phyloP scores from a whole-genome alignment of 2,888 invertebrate genomes.

The Mimas tiliae region DNA sequence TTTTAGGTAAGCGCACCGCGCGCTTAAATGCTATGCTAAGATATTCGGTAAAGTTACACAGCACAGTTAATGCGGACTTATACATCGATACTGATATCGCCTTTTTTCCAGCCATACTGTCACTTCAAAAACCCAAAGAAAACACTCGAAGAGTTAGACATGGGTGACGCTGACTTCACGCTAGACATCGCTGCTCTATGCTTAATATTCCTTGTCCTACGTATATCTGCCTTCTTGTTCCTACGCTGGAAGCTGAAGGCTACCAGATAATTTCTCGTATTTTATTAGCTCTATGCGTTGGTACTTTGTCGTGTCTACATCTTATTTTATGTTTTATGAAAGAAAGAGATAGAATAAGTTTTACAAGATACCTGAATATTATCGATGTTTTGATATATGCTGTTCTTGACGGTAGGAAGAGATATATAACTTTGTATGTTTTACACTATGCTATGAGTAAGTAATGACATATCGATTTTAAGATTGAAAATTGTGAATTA shows the following conservation, averaged over 20 bases:
- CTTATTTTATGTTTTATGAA: constrained; percentile 12
- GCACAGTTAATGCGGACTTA: background rate
- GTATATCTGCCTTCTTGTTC: constrained; percentile 93
- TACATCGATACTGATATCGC: background rate
- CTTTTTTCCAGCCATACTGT: constrained; percentile 88
- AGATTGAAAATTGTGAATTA: too few relatives aligned
- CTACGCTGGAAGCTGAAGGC: constrained; percentile 94
- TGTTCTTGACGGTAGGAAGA: too few relatives aligned
- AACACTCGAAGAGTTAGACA: constrained; percentile 94
- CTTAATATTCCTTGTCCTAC: constrained; percentile 90
- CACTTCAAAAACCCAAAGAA: constrained; percentile 93
- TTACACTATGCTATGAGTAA: too few relatives aligned
- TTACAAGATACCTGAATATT: background rate
- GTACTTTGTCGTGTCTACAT: constrained; percentile 16
- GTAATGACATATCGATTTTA: too few relatives aligned
- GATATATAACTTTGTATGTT: too few relatives aligned
- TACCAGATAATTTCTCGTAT: constrained; percentile 85
- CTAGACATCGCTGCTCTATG: constrained; percentile 92
- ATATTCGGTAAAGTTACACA: background rate
- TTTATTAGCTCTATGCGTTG: constrained; percentile 28
- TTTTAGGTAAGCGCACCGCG: too few relatives aligned
- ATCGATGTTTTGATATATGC: background rate
- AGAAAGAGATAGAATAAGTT: background rate
- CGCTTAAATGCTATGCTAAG: too few relatives aligned
- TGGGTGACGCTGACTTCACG: constrained; percentile 91